phyloP scores from a whole-genome alignment of 2,888 invertebrate genomes.

The Morpho deidamia region DNA sequence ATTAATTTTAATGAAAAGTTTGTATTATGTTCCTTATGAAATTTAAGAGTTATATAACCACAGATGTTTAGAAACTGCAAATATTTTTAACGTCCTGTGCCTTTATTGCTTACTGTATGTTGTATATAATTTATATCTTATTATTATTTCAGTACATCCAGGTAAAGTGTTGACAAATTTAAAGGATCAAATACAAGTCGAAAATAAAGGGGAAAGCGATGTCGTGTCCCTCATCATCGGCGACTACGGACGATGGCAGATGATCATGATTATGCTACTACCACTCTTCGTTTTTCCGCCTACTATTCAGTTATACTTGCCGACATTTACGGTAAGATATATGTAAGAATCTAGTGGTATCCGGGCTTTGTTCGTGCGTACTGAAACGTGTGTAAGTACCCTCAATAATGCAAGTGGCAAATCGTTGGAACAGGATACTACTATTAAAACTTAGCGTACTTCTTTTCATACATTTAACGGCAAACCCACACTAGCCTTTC shows the following conservation, averaged over 20 bases:
- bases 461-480: too few species aligned
- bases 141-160: constrained; percentile 31
- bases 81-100: too few species aligned
- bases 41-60: not conserved
- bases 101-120: not conserved
- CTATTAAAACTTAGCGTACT: too few species aligned
- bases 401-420: too few species aligned
- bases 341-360: too few species aligned
- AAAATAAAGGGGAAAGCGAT: constrained; percentile 74
- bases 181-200: constrained; percentile 36
- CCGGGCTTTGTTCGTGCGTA: too few species aligned
- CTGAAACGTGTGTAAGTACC: too few species aligned
- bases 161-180: constrained; percentile 49
- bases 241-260: constrained; percentile 87
- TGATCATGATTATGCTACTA: constrained; percentile 83
- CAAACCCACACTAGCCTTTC: too few species aligned
- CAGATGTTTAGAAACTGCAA: too few species aligned
- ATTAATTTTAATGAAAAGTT: not conserved
- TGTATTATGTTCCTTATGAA: not conserved
- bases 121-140: not conserved
- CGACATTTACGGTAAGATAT: constrained; percentile 82
- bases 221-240: constrained; percentile 83
- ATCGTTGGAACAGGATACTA: too few species aligned
- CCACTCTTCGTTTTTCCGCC: constrained; percentile 88
- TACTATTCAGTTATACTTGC: constrained; percentile 88